Evolutionary conservation across 2,113 vertebrate genomes (phyloP), one percentile per base, ranked within the genome.

Genomic region (Nettapus auritus): DNA sequence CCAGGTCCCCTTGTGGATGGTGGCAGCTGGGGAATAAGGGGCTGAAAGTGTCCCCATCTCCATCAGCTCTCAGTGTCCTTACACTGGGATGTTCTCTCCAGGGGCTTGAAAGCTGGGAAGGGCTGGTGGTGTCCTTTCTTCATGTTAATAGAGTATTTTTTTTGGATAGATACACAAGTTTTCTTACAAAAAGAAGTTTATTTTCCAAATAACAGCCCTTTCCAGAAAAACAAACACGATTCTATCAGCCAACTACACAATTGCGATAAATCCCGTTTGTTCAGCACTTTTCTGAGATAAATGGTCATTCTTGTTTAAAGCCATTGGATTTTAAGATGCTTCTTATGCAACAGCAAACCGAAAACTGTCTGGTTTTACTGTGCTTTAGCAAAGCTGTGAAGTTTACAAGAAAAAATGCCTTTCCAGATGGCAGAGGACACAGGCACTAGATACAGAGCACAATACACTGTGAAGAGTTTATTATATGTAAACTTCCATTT

Each of bases 141-240:
- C 60, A 33, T 4, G 6, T 29, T 9, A 56, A 74, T 56, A 56
- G 17, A 7, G 14, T 95, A 62, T 93, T 94, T 91, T 94, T 77
- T 6, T 80, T 82, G 79, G 88, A 80, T 29, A 90, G 69, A 46
- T 90, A 3, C 17, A 14, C 21, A 42, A 2, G 1, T 64, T 92
- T 76, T 40, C 57, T 73, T 40, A 40, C 26, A 38, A 31, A 38
- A 94, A 89, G 4, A 6, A 71, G 46, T 75, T 90, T 92, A 28
- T 86, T 90, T 90, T 95, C 70, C 74, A 81, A 79, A 96, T 46
- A 60, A 21, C 29, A 26, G 2, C 13, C 9, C 64, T 82, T 75
- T 90, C 66, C 66, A 73, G 68, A 55, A 86, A 90, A 92, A 64
- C 76, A 92, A 92, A 79, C 13, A 21, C 0, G 29, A 40, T 50